Evolutionary conservation across 1,140 invertebrate genomes (phyloP).

Genomic region (Rhysida immarginata): DNA sequence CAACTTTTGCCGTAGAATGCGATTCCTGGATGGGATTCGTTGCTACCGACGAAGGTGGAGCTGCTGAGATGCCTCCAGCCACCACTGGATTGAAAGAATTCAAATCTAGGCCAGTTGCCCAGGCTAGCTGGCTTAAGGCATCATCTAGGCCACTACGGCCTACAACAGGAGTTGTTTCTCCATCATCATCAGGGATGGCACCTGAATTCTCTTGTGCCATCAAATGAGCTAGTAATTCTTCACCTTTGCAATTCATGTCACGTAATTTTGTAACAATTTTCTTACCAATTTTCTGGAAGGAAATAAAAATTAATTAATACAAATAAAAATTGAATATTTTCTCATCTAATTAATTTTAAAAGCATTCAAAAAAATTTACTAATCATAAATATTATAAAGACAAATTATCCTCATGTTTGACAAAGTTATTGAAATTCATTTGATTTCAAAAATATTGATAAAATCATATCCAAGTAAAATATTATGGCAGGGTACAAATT

Average conservation of each 20-base stretch:
- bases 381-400: too few species aligned
- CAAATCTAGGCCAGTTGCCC: conserved; percentile 5
- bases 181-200: neutral
- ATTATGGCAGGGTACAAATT: too few species aligned
- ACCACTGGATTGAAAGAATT: neutral
- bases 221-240: too few species aligned
- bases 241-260: neutral
- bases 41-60: neutral
- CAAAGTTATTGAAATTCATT: too few species aligned
- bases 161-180: neutral
- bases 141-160: neutral
- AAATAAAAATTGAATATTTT: too few species aligned
- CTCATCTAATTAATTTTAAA: too few species aligned
- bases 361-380: too few species aligned
- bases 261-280: neutral
- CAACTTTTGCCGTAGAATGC: too few species aligned
- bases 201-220: neutral
- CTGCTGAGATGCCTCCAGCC: neutral
- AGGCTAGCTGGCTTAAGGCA: conserved; percentile 1
- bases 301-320: too few species aligned
- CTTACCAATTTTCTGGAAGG: neutral
- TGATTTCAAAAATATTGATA: too few species aligned
- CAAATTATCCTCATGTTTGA: too few species aligned
- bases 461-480: too few species aligned
- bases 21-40: neutral